phyloP scores from a whole-genome alignment of 2,888 invertebrate genomes.

The Drosophila prolongata region DNA sequence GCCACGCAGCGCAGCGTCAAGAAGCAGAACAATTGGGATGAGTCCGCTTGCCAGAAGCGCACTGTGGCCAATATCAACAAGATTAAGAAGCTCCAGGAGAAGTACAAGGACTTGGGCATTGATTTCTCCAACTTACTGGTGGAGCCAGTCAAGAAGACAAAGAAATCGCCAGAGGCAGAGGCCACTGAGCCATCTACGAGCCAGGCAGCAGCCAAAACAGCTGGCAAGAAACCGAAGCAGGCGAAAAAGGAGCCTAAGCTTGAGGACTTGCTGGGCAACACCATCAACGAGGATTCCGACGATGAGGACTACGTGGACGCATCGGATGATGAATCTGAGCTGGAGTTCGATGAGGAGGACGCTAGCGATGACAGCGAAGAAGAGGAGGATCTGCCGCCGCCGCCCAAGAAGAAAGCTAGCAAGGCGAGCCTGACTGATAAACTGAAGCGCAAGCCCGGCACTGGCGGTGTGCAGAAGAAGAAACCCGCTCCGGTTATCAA shows the following conservation, averaged over 20 bases:
- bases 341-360: slow-evolving; percentile 20
- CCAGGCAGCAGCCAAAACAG: slow-evolving; percentile 31
- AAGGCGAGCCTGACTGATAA: slow-evolving; percentile 46
- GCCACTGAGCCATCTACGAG: slow-evolving; percentile 27
- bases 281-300: slow-evolving; percentile 80
- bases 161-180: slow-evolving; percentile 23
- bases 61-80: slow-evolving; percentile 68
- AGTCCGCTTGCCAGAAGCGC: slow-evolving; percentile 76
- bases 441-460: slow-evolving; percentile 77
- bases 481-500: slow-evolving; percentile 42
- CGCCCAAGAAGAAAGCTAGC: slow-evolving; percentile 46
- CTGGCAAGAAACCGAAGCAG: slow-evolving; percentile 36
- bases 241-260: slow-evolving; percentile 61
- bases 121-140: slow-evolving; percentile 73
- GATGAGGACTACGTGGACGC: slow-evolving; percentile 79
- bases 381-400: slow-evolving; percentile 31
- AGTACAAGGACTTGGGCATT: slow-evolving; percentile 79
- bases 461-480: slow-evolving; percentile 79
- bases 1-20: slow-evolving; percentile 65
- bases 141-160: slow-evolving; percentile 58
- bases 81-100: slow-evolving; percentile 71
- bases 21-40: slow-evolving; percentile 80
- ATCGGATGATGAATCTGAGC: slow-evolving; percentile 40
- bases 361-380: slow-evolving; percentile 42
- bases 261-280: slow-evolving; percentile 77